Percentiles rank a stretch among this genome's conserved stretches.
These are phyloP conservation scores for Troglohyphantes excavatus DNA, from an alignment of 2,888 invertebrate genomes.

Conservation along the genomic window DNA sequence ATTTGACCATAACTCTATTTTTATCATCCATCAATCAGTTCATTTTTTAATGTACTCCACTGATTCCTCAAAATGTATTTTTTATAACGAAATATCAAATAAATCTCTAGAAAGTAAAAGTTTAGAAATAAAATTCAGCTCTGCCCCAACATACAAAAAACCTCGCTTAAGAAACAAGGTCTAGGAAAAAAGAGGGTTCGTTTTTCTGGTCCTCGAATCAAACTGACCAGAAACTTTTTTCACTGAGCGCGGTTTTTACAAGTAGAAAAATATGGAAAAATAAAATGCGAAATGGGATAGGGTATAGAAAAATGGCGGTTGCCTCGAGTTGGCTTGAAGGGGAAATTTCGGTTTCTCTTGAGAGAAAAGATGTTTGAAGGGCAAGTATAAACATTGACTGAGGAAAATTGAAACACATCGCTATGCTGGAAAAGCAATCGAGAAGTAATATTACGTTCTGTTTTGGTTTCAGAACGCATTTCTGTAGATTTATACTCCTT, in stretches of 20 bases:
- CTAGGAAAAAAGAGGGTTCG: constrained; percentile 18
- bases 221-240: constrained; percentile 73
- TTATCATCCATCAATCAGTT: background rate
- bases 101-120: constrained; percentile 18
- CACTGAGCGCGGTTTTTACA: constrained; percentile 32
- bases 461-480: no score
- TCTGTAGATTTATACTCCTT: no score
- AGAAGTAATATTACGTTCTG: background rate
- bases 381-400: background rate
- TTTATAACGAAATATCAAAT: background rate
- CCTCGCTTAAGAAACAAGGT: background rate
- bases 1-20: background rate
- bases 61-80: background rate
- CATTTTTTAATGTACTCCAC: background rate
- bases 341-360: background rate
- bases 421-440: background rate
- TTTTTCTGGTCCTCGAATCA: constrained; percentile 50
- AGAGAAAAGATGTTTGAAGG: constrained; percentile 27
- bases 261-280: constrained; percentile 46
- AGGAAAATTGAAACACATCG: background rate
- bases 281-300: constrained; percentile 51
- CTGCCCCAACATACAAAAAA: constrained; percentile 15
- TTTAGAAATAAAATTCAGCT: constrained; percentile 11
- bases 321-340: constrained; percentile 20
- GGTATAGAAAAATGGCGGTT: constrained; percentile 28